Evolutionary conservation across 2,888 invertebrate genomes (phyloP).

Genomic region (Caenorhabditis sp.): DNA sequence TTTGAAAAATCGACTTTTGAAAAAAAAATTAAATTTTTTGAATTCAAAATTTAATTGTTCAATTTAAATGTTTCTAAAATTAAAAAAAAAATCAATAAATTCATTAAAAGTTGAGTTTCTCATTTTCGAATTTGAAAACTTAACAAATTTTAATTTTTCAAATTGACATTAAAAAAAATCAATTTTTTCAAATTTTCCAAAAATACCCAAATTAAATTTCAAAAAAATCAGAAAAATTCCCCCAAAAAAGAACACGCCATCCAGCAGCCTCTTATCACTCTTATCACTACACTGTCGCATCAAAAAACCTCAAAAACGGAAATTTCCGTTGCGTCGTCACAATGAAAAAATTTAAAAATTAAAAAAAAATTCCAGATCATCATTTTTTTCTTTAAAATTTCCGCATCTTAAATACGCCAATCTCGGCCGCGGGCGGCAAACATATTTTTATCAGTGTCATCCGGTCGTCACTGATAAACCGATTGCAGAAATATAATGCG

Average conservation of each 20-base stretch:
- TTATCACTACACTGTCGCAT: no score
- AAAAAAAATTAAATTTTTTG: no score
- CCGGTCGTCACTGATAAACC: conserved; percentile 40
- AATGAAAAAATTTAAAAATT: no score
- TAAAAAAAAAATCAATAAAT: no score
- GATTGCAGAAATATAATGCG: background rate
- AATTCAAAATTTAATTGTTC: background rate
- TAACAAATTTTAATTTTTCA: no score
- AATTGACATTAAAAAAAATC: no score
- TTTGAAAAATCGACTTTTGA: no score
- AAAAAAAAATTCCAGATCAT: background rate
- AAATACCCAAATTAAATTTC: background rate
- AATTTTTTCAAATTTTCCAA: background rate
- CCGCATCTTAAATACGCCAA: no score
- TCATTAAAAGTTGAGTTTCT: background rate
- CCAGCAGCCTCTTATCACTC: background rate
- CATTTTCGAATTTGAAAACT: no score
- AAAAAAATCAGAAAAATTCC: background rate
- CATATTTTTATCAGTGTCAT: conserved; percentile 38
- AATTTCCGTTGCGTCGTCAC: no score
- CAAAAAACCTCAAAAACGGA: no score
- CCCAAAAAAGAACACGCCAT: background rate
- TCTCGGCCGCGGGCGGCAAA: no score
- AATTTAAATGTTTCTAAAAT: background rate
- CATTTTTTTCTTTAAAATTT: background rate